These are phyloP conservation scores for Budorcas taxicolor DNA, from an alignment of 2,113 vertebrate genomes.

Conservation along the genomic window DNA sequence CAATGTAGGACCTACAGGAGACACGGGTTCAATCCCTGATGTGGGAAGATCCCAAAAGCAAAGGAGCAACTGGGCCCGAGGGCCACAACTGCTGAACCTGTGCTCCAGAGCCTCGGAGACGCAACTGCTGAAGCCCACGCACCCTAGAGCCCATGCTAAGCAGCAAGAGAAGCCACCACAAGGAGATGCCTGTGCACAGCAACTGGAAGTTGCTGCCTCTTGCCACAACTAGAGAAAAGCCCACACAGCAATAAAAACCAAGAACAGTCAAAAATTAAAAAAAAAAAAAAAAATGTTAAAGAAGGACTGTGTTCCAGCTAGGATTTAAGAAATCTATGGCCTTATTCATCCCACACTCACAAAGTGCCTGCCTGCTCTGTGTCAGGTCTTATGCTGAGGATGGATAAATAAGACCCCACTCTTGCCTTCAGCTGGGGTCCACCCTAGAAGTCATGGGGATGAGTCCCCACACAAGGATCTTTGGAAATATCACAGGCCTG, in stretches of 20 bases:
- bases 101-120: too few species aligned
- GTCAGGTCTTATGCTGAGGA: not conserved
- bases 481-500: not conserved
- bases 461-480: not conserved
- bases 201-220: not conserved
- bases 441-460: too few species aligned
- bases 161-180: not conserved
- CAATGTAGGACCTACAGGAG: not conserved
- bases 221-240: not conserved
- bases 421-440: not conserved
- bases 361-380: too few species aligned
- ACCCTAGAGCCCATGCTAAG: too few species aligned
- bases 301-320: not conserved
- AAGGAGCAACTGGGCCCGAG: not conserved
- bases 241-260: not conserved
- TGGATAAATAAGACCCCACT: not conserved
- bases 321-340: not conserved
- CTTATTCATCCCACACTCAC: not conserved
- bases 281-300: not conserved
- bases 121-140: not conserved
- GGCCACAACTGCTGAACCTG: not conserved
- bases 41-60: not conserved
- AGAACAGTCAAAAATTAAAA: not conserved
- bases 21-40: not conserved
- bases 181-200: not conserved